Evolutionary conservation across 2,888 invertebrate species (phyloP), one percentile per base, ranked within the genome.

Genomic region (Latrodectus hesperus): DNA sequence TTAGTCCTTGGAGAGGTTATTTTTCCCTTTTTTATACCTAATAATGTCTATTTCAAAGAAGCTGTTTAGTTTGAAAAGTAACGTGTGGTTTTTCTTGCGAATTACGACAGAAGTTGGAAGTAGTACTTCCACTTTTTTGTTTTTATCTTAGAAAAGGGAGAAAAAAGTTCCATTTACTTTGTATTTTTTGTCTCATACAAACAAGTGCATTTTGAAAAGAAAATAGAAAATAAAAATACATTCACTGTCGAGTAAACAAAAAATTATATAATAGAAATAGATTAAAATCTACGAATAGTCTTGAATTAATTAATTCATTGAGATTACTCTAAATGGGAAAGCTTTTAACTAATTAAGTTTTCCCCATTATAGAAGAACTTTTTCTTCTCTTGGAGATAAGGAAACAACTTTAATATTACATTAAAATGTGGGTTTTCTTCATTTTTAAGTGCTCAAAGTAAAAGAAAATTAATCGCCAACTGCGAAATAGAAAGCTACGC

Each of bases 1-100:
- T 6, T 12, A 11, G 17, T 51, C 80, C 60, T 17, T 14, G 0
- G 80, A 49, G 80, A 51, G 64, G 60, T 38, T 70, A 72, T 14
- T 38, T 17, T 26, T 68, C 80, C 60, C n/a, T 60, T 60, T 60
- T n/a, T 9, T 70, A 16, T 64, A 64, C 71, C 72, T 80, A 80
- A 60, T 60, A 60, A 80, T 80, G 72, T 65, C 71, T 80, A 52
- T 80, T 71, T 80, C 71, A 80, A 55, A n/a, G 14, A 17, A 64
- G 80, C 64, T 72, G 71, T 72, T 80, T 80, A 64, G 64, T 65
- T 80, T 17, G 51, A 80, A 80, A 80, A 72, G 80, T 71, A 72
- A 55, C 49, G 16, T 51, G 49, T 72, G 72, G 52, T 64, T 38
- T n/a, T 52, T 16, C 52, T 70, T 70, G 22, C 38, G 68, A 68